Evolutionary conservation across 2,797 vertebrate genomes (phyloP).

Genomic region (Austrolebias charrua): DNA sequence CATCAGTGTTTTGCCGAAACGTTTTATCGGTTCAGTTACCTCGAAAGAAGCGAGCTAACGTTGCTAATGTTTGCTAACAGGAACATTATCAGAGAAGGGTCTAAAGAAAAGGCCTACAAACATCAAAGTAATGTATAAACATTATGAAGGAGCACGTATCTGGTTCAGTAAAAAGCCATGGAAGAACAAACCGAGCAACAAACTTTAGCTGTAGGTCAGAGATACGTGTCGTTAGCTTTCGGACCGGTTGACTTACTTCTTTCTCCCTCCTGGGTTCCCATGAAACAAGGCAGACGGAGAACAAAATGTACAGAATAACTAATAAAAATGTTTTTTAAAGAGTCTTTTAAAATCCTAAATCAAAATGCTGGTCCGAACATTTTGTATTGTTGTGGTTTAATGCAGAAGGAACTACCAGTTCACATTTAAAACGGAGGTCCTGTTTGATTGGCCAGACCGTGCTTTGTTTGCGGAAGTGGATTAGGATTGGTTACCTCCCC

Average conservation of each 20-base stretch:
- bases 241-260: constrained; percentile 57
- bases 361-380: neutral
- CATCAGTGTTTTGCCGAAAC: constrained; percentile 12
- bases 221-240: constrained; percentile 33
- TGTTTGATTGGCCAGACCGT: constrained; percentile 22
- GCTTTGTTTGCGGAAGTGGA: constrained; percentile 69
- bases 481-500: constrained; percentile 12
- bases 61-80: constrained; percentile 34
- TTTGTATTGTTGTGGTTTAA: constrained; percentile 30
- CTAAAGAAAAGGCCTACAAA: neutral
- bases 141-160: fast-evolving
- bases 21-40: constrained; percentile 20
- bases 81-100: no score
- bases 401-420: constrained; percentile 35
- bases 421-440: constrained; percentile 68
- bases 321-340: neutral
- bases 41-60: constrained; percentile 35
- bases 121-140: fast-evolving
- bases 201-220: constrained; percentile 22
- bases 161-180: neutral
- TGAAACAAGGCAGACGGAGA: constrained; percentile 51
- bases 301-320: constrained; percentile 7
- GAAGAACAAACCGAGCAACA: neutral
- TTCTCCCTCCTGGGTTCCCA: constrained; percentile 76
- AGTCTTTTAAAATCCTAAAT: neutral